Evolutionary conservation across 2,888 invertebrate genomes (phyloP).

Genomic region (Rotaria sp.): DNA sequence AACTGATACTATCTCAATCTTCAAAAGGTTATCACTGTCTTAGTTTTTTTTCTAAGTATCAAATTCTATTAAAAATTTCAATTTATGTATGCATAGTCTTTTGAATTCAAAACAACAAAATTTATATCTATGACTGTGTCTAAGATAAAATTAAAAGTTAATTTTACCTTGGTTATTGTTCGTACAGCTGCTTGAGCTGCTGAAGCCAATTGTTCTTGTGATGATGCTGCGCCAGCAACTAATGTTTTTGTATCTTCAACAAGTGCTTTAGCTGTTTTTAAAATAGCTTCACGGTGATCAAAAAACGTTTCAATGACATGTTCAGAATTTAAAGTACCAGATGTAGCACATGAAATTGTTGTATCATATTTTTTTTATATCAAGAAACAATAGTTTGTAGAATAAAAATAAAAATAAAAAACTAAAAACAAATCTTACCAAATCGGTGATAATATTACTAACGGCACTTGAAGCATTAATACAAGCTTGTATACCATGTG

Average conservation of each 20-base stretch:
- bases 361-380: slow-evolving; percentile 71
- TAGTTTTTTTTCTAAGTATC: too few relatives aligned
- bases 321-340: slow-evolving; percentile 88
- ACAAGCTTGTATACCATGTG: slow-evolving; percentile 93
- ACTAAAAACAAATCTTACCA: slow-evolving; percentile 41
- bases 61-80: too few relatives aligned
- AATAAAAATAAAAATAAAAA: background rate
- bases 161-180: slow-evolving; percentile 65
- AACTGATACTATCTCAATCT: too few relatives aligned
- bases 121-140: too few relatives aligned
- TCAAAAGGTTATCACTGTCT: too few relatives aligned
- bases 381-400: background rate
- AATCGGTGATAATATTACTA: slow-evolving; percentile 78
- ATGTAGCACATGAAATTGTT: slow-evolving; percentile 97
- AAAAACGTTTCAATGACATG: slow-evolving; percentile 82
- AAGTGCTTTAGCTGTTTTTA: slow-evolving; percentile 93
- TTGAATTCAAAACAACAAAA: too few relatives aligned
- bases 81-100: too few relatives aligned
- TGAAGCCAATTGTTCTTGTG: slow-evolving; percentile 87
- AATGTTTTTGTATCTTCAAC: slow-evolving; percentile 98
- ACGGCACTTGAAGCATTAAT: slow-evolving; percentile 97
- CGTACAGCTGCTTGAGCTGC: slow-evolving; percentile 94
- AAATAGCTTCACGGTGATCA: slow-evolving; percentile 84
- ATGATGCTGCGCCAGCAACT: slow-evolving; percentile 82
- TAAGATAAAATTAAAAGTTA: background rate